A percentile compares a stretch with the other conserved stretches of the same genome.
Evolutionary conservation across 2,113 vertebrate species (phyloP).

Genomic region (Periophthalmodon schlosseri): DNA sequence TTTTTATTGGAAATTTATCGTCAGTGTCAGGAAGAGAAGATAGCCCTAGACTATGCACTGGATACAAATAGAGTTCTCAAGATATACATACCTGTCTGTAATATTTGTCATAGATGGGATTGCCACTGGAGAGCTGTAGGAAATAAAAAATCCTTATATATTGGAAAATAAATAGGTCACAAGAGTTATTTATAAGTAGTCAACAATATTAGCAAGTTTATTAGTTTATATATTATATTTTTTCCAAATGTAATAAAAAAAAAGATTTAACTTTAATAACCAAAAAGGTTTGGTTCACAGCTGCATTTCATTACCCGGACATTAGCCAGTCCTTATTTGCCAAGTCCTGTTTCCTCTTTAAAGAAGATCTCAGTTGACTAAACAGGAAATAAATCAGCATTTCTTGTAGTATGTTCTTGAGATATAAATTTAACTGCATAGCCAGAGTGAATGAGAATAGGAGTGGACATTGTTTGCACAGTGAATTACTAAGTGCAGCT

Average conservation of each 20-base stretch:
- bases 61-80: neutral
- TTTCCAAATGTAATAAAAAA: neutral
- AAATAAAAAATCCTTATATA: conserved; percentile 5
- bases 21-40: neutral
- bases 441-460: conserved; percentile 18
- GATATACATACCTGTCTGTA: conserved; percentile 89
- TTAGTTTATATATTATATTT: neutral
- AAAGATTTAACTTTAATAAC: neutral
- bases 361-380: conserved; percentile 2
- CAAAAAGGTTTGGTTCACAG: neutral
- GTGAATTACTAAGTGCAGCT: conserved; percentile 24
- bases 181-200: neutral
- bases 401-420: conserved; percentile 25
- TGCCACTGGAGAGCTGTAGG: conserved; percentile 92
- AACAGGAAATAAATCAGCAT: conserved; percentile 55
- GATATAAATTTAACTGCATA: conserved; percentile 21
- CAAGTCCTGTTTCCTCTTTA: conserved; percentile 31
- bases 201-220: neutral
- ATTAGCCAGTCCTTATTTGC: neutral
- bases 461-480: neutral
- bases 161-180: neutral
- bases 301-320: neutral
- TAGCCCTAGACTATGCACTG: neutral
- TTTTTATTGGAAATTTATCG: neutral
- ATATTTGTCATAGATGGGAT: conserved; percentile 96